Conservation (phyloP, 2,797 vertebrate genomes). For the Coregonus ussuriensis region DNA sequence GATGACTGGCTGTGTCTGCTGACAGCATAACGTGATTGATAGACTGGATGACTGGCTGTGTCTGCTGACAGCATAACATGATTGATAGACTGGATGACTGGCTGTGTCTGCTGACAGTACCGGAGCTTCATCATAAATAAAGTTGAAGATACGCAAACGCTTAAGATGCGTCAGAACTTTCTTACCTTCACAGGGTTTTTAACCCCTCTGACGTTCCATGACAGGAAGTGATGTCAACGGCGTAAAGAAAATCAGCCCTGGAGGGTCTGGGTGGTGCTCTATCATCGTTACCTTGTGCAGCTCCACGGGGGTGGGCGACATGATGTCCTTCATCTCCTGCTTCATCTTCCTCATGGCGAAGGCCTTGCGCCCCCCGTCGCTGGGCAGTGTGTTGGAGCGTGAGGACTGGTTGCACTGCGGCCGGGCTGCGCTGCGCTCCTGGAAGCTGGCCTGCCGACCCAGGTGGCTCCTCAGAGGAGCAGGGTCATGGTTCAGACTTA, state of each 20-base stretch:
- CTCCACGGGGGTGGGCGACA: constrained; percentile 95
- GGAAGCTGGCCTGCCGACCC: constrained; percentile 96
- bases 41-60: no score
- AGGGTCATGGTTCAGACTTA: constrained; percentile 93
- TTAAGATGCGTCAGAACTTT: no score
- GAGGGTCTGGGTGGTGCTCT: no score
- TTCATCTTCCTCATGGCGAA: constrained; percentile 94
- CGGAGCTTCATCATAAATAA: no score
- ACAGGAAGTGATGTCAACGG: not conserved
- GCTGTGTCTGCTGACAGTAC: not conserved
- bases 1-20: no score
- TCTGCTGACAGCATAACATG: not conserved
- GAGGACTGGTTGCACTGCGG: constrained; percentile 85
- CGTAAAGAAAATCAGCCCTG: not conserved
- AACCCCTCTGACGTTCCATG: not conserved
- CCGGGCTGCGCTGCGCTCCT: constrained; percentile 87
- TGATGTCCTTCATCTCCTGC: constrained; percentile 94
- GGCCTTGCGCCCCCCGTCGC: constrained; percentile 89
- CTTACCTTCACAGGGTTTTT: not conserved
- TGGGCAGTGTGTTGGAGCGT: constrained; percentile 95
- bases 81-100: not conserved
- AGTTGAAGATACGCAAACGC: no score
- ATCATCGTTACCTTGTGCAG: constrained; percentile 87
- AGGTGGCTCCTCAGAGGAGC: constrained; percentile 84
- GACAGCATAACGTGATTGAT: not conserved